Evolutionary conservation across 1,140 invertebrate species (phyloP), one percentile per base, ranked within the genome.

Genomic region (Acromyrmex echinatior): DNA sequence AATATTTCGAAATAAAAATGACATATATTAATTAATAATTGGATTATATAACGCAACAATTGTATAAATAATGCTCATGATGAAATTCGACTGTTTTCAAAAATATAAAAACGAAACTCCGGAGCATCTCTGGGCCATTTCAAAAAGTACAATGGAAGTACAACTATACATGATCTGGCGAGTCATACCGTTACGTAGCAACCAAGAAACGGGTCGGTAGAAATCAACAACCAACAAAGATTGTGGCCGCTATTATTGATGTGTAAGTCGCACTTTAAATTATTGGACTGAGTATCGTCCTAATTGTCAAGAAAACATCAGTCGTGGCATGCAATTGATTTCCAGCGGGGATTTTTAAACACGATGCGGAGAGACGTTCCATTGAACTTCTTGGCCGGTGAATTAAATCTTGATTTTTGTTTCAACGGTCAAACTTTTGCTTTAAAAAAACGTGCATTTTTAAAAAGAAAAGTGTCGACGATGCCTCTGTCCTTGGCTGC

Each of bases 151-250:
- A 45, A 1, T 45, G 9, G 9, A 45, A 39, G 9, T 45, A 10
- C 0, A 10, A 45, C 10, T 45, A 39, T 10, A 10, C 39, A 45
- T 45, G 10, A 45, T 45, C 1, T 45, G 10, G 39, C 39, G 10
- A 45, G 39, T 45, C 39, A 45, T 45, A 84, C 49, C n/a, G 68
- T 74, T n/a, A 62, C 80, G 5, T 84, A 21, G 80, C 58, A 84
- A 84, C 80, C 70, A 21, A 25, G 35, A 70, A 68, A 68, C 5
- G 9, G 7, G 3, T 39, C 35, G 35, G 7, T 7, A 12, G 25
- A 51, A 74, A 49, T 84, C 80, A 84, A 74, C 80, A 74, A 49
- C 74, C 80, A 84, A 74, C 80, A 76, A 84, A 58, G 39, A 51
- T 51, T 14, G 35, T 76, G 56, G 18, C n/a, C 51, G 14, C 9